A percentile compares a stretch with the other conserved stretches of the same genome.
These are phyloP conservation scores for Lacanobia wlatinum DNA, from an alignment of 2,888 invertebrate species.

Conservation along the genomic window DNA sequence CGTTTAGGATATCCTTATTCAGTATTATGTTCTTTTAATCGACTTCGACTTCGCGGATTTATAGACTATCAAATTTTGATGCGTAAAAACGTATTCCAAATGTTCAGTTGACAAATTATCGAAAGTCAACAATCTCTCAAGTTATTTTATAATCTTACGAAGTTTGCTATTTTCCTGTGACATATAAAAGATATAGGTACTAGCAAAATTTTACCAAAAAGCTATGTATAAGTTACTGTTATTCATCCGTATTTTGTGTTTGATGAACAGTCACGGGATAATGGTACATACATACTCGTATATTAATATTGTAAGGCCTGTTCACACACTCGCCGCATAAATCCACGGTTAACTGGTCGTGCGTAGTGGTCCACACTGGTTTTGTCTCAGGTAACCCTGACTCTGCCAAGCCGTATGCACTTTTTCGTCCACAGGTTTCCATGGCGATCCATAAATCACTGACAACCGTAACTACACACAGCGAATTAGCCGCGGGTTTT, in stretches of 20 bases:
- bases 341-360: not conserved
- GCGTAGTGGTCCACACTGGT: not conserved
- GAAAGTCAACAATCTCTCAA: too few species aligned
- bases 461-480: not conserved
- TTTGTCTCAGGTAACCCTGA: not conserved
- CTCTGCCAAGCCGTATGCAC: not conserved
- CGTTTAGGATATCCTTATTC: too few species aligned
- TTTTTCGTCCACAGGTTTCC: not conserved
- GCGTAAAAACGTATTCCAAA: too few species aligned
- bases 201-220: constrained; percentile 60
- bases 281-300: too few species aligned
- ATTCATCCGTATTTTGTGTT: constrained; percentile 11
- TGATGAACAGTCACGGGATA: too few species aligned
- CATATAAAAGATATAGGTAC: too few species aligned
- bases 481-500: not conserved
- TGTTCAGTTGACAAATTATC: too few species aligned
- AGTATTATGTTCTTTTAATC: too few species aligned
- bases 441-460: not conserved
- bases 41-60: too few species aligned
- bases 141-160: too few species aligned
- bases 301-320: not conserved
- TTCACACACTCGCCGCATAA: not conserved
- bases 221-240: constrained; percentile 43
- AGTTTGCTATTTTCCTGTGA: too few species aligned
- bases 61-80: too few species aligned